Base-by-base conservation (phyloP, 2,113 vertebrate genomes). In the Sebastes fasciatus region DNA sequence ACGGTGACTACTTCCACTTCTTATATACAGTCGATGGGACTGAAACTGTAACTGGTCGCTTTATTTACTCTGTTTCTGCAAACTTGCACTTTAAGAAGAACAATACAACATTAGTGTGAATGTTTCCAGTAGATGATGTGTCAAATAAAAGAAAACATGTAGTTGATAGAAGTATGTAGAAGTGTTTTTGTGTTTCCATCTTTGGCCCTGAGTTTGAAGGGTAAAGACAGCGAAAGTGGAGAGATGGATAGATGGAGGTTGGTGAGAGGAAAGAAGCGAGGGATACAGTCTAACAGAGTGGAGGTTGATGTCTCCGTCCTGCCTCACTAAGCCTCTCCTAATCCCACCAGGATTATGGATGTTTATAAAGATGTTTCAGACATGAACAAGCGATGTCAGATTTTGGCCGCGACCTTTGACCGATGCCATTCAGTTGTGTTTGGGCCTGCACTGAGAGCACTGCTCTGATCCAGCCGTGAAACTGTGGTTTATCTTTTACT, bases 331-430 rank as follows among this genome's bases (percentile, higher is more conserved):
- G 9, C 74, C 66, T 72, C 51, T 79, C 21, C 52, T 83, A 57
- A 88, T 81, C 62, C 68, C 64, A 74, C n/a, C 58, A 21, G 78
- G 73, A 84, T 90, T 76, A 80, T 51, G 46, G 60, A 65, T 76
- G 84, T 86, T 80, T 85, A 26, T 26, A 78, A 40, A 81, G 52
- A 70, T 74, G 60, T 73, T 82, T 84, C 69, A 88, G 80, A 78
- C 48, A 48, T 23, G 65, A 85, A 72, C 68, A 74, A 77, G 49
- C 74, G 3, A 48, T 77, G 77, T 77, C 83, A 83, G 65, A 86
- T 40, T 66, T 71, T 64, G 71, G 73, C 73, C 14, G 8, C 71
- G 67, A 82, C 86, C 71, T 88, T 73, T 88, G 66, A 83, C 77
- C 66, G 21, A 67, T 76, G 60, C 46, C 54, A 46, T 64, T 63